Evolutionary conservation across 2,797 vertebrate genomes (phyloP).

Genomic region (Eulemur mongoz): DNA sequence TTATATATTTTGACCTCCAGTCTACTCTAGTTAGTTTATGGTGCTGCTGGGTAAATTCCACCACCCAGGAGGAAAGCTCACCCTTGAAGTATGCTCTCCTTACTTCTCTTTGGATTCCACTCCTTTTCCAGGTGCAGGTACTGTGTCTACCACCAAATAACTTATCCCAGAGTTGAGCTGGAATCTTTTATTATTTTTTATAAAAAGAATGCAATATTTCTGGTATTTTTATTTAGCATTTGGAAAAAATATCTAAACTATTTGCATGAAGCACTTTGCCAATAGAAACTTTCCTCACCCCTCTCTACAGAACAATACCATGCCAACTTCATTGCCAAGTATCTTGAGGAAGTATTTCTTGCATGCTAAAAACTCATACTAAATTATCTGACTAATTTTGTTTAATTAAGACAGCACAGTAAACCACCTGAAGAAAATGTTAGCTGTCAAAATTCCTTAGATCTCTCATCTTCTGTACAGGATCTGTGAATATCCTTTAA

Average conservation of each 20-base stretch:
- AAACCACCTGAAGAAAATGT: not conserved
- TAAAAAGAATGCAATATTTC: not conserved
- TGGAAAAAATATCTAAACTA: constrained; percentile 44
- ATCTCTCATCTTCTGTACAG: not conserved
- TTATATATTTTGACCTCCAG: not conserved
- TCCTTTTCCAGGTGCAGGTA: not conserved
- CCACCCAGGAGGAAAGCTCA: not conserved
- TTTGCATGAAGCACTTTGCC: constrained; percentile 7
- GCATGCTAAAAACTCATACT: constrained; percentile 14
- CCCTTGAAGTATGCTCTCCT: not conserved
- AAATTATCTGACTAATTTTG: not conserved
- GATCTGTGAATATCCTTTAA: not conserved
- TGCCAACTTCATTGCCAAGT: not conserved
- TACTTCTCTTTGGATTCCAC: not conserved
- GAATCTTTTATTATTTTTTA: constrained; percentile 5
- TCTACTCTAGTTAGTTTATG: not conserved
- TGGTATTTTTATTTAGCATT: constrained; percentile 51
- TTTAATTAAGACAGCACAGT: constrained; percentile 22
- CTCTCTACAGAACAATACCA: not conserved
- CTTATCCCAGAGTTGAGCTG: not conserved
- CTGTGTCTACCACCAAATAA: not conserved
- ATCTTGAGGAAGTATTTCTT: constrained; percentile 30
- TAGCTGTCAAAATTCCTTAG: not conserved
- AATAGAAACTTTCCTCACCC: constrained; percentile 30
- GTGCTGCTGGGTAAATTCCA: not conserved